phyloP scores from a whole-genome alignment of 2,113 vertebrate genomes.

The Coreoperca whiteheadi region DNA sequence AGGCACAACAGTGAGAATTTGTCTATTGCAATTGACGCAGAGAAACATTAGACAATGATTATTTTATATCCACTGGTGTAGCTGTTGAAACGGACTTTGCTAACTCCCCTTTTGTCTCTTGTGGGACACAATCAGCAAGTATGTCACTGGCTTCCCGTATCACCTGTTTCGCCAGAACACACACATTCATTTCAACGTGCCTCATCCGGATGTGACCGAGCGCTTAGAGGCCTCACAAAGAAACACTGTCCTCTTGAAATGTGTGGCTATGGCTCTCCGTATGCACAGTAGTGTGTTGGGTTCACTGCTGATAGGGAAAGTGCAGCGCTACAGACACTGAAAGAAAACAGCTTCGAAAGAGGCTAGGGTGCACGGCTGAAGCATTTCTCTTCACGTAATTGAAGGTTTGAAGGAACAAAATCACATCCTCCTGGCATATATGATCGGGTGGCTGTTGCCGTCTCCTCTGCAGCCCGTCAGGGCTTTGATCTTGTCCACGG shows the following conservation, averaged over 20 bases:
- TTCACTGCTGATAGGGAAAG: constrained; percentile 34
- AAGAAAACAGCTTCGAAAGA: constrained; percentile 7
- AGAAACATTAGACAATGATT: not conserved
- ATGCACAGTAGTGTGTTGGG: constrained; percentile 17
- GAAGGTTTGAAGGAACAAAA: constrained; percentile 65
- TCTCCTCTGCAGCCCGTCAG: constrained; percentile 26
- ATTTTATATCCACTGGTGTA: not conserved
- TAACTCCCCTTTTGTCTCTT: not conserved
- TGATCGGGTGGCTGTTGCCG: constrained; percentile 38
- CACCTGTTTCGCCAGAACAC: not conserved
- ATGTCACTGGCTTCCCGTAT: not conserved
- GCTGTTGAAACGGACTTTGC: no score
- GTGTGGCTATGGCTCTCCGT: not conserved
- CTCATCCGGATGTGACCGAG: not conserved
- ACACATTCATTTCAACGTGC: not conserved
- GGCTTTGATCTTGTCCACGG: constrained; percentile 72
- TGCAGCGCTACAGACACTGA: not conserved
- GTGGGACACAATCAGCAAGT: not conserved
- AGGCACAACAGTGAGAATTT: no score
- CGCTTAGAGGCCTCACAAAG: not conserved
- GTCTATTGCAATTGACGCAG: not conserved
- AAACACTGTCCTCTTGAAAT: constrained; percentile 1
- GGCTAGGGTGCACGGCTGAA: constrained; percentile 25
- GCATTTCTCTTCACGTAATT: constrained; percentile 42
- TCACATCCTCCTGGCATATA: constrained; percentile 37